phyloP scores from a whole-genome alignment of 2,888 invertebrate species.

The Drosophila mercatorum region DNA sequence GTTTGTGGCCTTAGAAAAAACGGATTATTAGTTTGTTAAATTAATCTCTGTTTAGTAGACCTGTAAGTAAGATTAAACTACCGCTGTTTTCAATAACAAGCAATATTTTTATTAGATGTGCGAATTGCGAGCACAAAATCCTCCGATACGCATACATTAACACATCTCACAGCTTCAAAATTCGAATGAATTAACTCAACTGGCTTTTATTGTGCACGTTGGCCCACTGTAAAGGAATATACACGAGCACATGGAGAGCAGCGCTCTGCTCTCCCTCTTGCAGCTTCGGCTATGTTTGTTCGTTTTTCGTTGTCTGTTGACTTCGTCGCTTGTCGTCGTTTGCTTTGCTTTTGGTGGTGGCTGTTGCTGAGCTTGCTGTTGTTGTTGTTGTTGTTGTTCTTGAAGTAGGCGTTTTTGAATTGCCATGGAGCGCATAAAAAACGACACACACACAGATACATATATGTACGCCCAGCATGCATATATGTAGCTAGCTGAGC shows the following conservation, averaged over 20 bases:
- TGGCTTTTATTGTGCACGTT: neutral
- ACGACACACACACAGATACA: conserved; percentile 44
- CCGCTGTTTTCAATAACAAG: neutral
- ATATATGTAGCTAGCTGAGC: conserved; percentile 13
- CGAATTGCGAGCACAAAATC: neutral
- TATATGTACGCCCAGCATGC: conserved; percentile 3
- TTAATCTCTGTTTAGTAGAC: neutral
- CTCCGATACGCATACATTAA: neutral
- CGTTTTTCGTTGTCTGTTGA: conserved; percentile 31
- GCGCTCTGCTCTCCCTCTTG: conserved; percentile 37
- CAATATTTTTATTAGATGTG: neutral
- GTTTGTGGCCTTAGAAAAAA: neutral
- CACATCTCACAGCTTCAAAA: neutral
- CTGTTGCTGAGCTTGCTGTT: conserved; percentile 58
- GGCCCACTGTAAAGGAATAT: conserved; percentile 61
- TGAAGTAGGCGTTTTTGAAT: conserved; percentile 82
- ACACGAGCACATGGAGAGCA: conserved; percentile 36
- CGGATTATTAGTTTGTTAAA: neutral
- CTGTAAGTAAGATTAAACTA: neutral
- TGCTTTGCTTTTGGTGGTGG: conserved; percentile 45
- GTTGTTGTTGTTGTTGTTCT: conserved; percentile 57
- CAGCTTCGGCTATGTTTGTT: conserved; percentile 51
- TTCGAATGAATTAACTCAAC: neutral
- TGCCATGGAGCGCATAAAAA: conserved; percentile 77
- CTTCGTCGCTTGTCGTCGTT: conserved; percentile 35